These are phyloP conservation scores for Epiblema foenella DNA, from an alignment of 2,888 invertebrate species.

Conservation along the genomic window DNA sequence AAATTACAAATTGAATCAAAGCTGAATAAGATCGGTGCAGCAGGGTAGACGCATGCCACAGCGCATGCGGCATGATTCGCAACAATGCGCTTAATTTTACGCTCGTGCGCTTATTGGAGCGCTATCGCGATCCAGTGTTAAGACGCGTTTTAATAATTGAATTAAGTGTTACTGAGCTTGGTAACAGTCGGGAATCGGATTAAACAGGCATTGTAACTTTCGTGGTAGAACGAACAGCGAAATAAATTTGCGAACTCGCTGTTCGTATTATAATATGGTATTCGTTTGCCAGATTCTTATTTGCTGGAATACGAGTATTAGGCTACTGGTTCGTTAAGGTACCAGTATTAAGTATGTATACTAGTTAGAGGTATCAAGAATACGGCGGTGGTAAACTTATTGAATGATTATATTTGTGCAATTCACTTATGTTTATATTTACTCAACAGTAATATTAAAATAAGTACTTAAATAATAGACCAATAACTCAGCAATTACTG, in stretches of 20 bases:
- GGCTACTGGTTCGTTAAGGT: too few relatives aligned
- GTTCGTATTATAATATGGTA: not conserved
- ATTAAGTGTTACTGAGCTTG: conserved; percentile 27
- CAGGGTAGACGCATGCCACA: conserved; percentile 8
- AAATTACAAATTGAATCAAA: conserved; percentile 24
- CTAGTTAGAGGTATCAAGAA: too few relatives aligned
- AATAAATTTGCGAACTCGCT: not conserved
- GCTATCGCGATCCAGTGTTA: conserved; percentile 29
- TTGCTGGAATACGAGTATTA: too few relatives aligned
- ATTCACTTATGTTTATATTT: not conserved
- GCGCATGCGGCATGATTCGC: conserved; percentile 11
- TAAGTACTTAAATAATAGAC: not conserved
- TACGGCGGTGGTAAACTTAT: too few relatives aligned
- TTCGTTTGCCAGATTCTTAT: too few relatives aligned
- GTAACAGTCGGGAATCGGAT: conserved; percentile 6
- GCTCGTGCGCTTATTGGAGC: conserved; percentile 70
- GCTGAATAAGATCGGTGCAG: conserved; percentile 15
- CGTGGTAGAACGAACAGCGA: not conserved
- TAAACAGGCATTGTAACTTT: conserved; percentile 14
- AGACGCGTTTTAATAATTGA: conserved; percentile 27
- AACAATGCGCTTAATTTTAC: conserved; percentile 80
- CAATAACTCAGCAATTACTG: conserved; percentile 13
- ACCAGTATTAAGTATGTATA: too few relatives aligned
- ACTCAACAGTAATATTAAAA: not conserved
- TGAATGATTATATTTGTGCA: too few relatives aligned